Conservation (phyloP, 1,140 invertebrate genomes). For the Chlorops oryzae region DNA sequence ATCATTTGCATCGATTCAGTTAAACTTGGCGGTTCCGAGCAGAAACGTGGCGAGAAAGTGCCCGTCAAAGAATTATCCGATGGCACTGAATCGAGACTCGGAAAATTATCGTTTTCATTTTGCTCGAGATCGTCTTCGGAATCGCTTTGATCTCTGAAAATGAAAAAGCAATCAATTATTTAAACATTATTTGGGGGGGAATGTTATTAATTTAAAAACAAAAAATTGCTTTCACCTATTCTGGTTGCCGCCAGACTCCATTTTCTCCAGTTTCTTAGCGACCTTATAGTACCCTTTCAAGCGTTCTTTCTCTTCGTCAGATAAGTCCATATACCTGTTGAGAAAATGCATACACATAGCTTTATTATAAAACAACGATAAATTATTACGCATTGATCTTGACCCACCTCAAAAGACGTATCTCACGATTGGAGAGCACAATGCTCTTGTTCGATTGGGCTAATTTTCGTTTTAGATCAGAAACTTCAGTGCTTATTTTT, state of each 20-base stretch:
- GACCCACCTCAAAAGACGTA: conserved; percentile 69
- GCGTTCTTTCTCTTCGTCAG: conserved; percentile 90
- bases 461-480: conserved; percentile 77
- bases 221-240: conserved; percentile 49
- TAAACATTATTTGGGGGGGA: too few species aligned
- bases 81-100: conserved; percentile 68
- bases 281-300: conserved; percentile 88
- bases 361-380: too few species aligned
- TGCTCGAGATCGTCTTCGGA: conserved; percentile 63
- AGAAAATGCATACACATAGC: not conserved
- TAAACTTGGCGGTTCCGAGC: conserved; percentile 76
- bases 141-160: conserved; percentile 56
- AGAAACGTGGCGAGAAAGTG: conserved; percentile 62
- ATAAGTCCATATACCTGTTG: conserved; percentile 75
- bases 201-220: too few species aligned
- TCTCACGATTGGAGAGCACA: conserved; percentile 86
- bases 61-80: conserved; percentile 67
- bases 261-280: conserved; percentile 84
- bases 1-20: conserved; percentile 86
- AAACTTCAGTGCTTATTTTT: conserved; percentile 83
- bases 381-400: not conserved
- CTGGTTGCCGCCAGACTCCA: conserved; percentile 64
- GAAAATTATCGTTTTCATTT: conserved; percentile 63
- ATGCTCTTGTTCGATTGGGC: conserved; percentile 76
- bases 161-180: too few species aligned